These are phyloP conservation scores for Chelmon rostratus DNA, from an alignment of 2,797 vertebrate species.

Conservation along the genomic window DNA sequence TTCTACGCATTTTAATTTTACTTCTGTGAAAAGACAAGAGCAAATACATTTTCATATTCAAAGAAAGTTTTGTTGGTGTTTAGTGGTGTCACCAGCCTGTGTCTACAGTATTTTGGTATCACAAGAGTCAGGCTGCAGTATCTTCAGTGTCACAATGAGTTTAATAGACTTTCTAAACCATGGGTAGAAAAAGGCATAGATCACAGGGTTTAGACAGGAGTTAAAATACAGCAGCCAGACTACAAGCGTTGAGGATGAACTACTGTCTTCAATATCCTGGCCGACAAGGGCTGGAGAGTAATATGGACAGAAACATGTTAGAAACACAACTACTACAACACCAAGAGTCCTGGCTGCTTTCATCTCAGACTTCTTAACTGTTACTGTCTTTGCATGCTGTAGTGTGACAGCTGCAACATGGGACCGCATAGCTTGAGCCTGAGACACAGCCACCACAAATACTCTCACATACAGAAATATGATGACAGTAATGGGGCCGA, in stretches of 20 bases:
- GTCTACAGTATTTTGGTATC: background rate
- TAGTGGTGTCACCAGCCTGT: background rate
- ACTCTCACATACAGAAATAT: background rate
- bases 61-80: background rate
- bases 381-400: background rate
- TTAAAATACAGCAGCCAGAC: background rate
- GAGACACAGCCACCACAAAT: slow-evolving; percentile 1
- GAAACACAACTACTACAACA: background rate
- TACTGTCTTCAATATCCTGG: background rate
- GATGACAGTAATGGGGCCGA: background rate
- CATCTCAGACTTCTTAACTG: background rate
- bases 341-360: no score
- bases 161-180: background rate
- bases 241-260: background rate
- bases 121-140: background rate
- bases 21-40: background rate
- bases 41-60: background rate
- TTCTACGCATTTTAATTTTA: background rate
- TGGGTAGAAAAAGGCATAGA: background rate
- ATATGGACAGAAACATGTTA: background rate
- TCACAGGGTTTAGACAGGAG: background rate
- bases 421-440: background rate
- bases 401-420: background rate
- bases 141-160: background rate
- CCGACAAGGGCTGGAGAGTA: background rate